Evolutionary conservation across 2,888 invertebrate species (phyloP), one percentile per base, ranked within the genome.

Genomic region (Archaeoteleia sp.): DNA sequence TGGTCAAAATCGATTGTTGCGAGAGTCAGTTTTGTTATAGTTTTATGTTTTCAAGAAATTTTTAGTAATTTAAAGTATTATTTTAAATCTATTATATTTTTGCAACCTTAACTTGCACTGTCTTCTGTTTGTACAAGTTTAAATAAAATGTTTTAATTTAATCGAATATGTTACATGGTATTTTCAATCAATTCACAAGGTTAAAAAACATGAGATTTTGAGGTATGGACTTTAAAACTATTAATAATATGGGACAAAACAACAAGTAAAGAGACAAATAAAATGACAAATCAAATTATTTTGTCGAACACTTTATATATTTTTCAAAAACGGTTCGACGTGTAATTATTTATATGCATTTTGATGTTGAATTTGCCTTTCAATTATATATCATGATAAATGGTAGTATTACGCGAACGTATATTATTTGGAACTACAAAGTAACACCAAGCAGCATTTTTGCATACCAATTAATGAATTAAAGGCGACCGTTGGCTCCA

Each of bases 401-500:
- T 13, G 34, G 23, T 27, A 15, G 25, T 5, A n/a, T 37, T 7
- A 25, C 23, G 40, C 46, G 30, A 10, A 17, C n/a, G n/a, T n/a
- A n/a, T n/a, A n/a, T n/a, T n/a, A n/a, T n/a, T n/a, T n/a, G n/a
- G n/a, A n/a, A n/a, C 43, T 27, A 43, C 54, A 48, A 40, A 39
- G 25, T 46, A 20, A 46, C 46, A n/a, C 23, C 4, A 39, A 57
- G 32, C 57, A 12, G n/a, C 46, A 46, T 57, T 61, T 61, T 39
- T 45, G 60, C 60, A 51, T 61, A 45, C 34, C 60, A 45, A 45
- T 51, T 10, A 2, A 9, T 42, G 39, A 37, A 46, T 57, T 32
- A 48, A 9, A n/a, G 15, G 9, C 39, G 39, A 61, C 60, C 60
- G 60, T 60, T 60, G 60, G 43, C 51, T 5, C 34, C 37, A 13